Conservation (phyloP, 1,140 invertebrate species). For the Megalonaias nervosa region DNA sequence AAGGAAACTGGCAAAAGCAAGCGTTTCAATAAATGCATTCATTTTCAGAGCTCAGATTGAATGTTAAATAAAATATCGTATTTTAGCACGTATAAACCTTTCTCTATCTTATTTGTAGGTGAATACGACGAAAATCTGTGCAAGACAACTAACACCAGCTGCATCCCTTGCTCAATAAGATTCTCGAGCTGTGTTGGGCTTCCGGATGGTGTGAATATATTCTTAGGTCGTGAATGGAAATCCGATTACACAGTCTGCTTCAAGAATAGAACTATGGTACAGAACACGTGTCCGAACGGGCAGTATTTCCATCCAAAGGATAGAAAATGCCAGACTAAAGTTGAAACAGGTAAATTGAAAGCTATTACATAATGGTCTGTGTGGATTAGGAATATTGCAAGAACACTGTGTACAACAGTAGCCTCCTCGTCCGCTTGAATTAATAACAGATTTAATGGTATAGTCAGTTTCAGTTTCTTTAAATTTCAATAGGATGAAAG, state of each 20-base stretch:
- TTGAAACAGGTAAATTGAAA: constrained; percentile 11
- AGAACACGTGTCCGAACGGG: constrained; percentile 8
- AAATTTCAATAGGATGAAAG: no score
- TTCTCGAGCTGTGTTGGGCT: constrained; percentile 35
- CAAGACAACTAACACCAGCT: constrained; percentile 12
- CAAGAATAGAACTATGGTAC: constrained; percentile 39
- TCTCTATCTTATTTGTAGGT: constrained; percentile 22
- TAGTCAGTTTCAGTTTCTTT: no score
- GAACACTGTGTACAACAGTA: no score
- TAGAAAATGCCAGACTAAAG: constrained; percentile 14
- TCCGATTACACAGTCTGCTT: constrained; percentile 36
- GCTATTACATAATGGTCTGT: neutral
- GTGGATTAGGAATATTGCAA: no score
- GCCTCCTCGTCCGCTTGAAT: no score
- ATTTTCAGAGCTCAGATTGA: no score
- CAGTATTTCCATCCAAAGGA: constrained; percentile 34
- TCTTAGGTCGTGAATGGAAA: constrained; percentile 29
- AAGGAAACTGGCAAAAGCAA: no score
- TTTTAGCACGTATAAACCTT: no score
- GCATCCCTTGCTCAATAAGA: constrained; percentile 33
- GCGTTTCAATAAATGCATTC: no score
- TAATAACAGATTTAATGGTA: no score
- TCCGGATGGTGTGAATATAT: constrained; percentile 32
- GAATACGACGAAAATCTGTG: constrained; percentile 40
- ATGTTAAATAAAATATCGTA: no score